A percentile compares a stretch with the other conserved stretches of the same genome.
Evolutionary conservation across 2,113 vertebrate species (phyloP).

Genomic region (Lophura nycthemera): DNA sequence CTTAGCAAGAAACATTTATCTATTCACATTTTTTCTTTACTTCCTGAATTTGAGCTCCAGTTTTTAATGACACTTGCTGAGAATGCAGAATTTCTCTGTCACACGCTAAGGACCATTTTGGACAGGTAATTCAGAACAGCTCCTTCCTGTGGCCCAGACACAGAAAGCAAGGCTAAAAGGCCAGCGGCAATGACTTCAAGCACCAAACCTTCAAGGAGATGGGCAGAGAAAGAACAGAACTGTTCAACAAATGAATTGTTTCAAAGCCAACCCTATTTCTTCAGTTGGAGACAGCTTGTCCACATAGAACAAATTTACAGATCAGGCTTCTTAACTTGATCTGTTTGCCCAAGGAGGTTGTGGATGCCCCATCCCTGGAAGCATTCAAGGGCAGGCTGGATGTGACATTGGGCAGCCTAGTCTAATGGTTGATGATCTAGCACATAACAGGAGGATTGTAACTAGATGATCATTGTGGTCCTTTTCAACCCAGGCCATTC

Average conservation of each 20-base stretch:
- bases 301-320: background rate
- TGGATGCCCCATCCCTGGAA: no score
- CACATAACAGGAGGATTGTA: no score
- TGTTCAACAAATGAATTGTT: background rate
- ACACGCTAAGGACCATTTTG: background rate
- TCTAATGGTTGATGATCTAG: no score
- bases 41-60: background rate
- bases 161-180: accelerated
- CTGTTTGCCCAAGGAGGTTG: background rate
- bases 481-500: no score
- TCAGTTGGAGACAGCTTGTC: background rate
- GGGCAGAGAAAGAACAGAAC: background rate
- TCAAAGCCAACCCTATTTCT: background rate
- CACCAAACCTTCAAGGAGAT: background rate
- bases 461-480: no score
- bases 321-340: background rate
- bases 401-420: no score
- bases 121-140: background rate
- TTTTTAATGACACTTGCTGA: accelerated
- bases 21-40: background rate
- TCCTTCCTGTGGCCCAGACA: background rate
- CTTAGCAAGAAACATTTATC: background rate
- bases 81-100: background rate
- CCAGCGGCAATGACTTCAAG: background rate
- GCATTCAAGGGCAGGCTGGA: no score